Evolutionary conservation across 2,113 vertebrate species (phyloP).

Genomic region (Thinocorus orbignyianus): DNA sequence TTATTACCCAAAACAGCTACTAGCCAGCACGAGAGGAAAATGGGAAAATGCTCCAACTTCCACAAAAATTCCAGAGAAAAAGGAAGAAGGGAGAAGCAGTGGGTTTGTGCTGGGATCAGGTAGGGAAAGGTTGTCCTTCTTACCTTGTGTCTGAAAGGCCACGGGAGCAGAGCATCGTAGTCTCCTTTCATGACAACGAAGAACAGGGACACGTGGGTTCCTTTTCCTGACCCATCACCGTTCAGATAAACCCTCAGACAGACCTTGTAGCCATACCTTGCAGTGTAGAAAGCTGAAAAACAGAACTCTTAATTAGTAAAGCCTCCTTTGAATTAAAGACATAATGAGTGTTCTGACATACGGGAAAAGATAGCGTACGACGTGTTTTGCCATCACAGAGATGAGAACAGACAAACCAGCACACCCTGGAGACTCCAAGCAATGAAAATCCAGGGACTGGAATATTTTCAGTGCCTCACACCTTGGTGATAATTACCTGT

Average conservation of each 20-base stretch:
- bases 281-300: constrained; percentile 84
- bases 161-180: constrained; percentile 81
- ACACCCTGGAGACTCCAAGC: not conserved
- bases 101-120: not conserved
- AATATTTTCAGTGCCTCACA: not conserved
- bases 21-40: not conserved
- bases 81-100: not conserved
- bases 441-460: not conserved
- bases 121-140: not conserved
- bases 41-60: not conserved
- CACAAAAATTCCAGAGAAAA: not conserved
- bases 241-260: constrained; percentile 84
- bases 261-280: constrained; percentile 83
- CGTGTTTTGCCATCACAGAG: not conserved
- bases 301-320: not conserved
- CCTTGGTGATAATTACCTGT: not conserved
- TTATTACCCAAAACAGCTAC: not conserved
- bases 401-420: not conserved
- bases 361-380: accelerated
- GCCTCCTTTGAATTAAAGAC: not conserved
- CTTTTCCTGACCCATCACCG: constrained; percentile 81
- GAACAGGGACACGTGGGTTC: constrained; percentile 85
- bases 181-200: constrained; percentile 87
- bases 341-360: accelerated
- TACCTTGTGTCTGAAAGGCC: constrained; percentile 89